Conservation (phyloP, 1,140 invertebrate genomes). For the Eciton burchellii region DNA sequence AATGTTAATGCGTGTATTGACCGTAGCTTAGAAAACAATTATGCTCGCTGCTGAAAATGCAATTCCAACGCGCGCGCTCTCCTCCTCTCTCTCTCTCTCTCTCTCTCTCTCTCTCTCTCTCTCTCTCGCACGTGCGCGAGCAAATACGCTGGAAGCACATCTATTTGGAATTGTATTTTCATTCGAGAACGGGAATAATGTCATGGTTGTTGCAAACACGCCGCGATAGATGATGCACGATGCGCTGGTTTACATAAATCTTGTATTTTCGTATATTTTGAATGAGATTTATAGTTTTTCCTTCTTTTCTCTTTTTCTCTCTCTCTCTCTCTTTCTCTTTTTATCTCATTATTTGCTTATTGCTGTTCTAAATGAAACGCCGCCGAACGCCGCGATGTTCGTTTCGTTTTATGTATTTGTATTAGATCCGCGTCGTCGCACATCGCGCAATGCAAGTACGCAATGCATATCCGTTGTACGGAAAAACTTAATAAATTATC, state of each 20-base stretch:
- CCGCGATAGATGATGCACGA: constrained; percentile 17
- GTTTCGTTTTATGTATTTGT: not conserved
- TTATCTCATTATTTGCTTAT: constrained; percentile 1
- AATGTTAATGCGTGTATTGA: not conserved
- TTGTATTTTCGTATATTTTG: constrained; percentile 16
- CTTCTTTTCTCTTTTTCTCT: no score
- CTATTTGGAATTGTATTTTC: constrained; percentile 51
- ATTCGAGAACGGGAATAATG: constrained; percentile 38
- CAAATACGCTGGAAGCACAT: constrained; percentile 11
- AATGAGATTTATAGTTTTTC: constrained; percentile 34
- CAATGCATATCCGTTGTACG: not conserved
- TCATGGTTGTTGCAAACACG: not conserved
- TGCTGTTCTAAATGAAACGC: constrained; percentile 6
- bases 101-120: no score
- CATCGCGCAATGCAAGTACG: not conserved
- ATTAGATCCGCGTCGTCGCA: not conserved
- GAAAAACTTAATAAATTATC: constrained; percentile 6
- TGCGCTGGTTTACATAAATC: constrained; percentile 53
- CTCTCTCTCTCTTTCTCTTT: no score
- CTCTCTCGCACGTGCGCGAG: constrained; percentile 6
- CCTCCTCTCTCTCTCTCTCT: no score
- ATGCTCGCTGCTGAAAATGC: constrained; percentile 15
- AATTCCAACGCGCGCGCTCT: constrained; percentile 8
- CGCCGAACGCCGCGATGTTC: constrained; percentile 17
- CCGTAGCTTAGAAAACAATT: constrained; percentile 34